A percentile compares a stretch with the other conserved stretches of the same genome.
Evolutionary conservation across 2,113 vertebrate species (phyloP).

Genomic region (Fregetta grallaria): DNA sequence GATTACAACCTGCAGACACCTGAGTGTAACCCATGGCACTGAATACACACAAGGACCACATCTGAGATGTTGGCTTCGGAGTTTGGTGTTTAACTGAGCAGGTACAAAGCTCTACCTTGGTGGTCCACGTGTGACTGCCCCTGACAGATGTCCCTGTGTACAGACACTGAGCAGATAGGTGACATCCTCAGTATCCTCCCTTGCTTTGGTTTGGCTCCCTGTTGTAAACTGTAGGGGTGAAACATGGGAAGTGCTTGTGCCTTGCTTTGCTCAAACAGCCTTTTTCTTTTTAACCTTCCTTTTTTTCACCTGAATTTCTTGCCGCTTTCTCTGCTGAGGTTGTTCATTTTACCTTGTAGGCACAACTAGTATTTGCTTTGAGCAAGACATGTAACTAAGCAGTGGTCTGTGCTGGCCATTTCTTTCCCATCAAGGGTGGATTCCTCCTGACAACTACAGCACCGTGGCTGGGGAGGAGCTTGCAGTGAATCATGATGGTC

Average conservation of each 20-base stretch:
- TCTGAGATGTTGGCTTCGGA: not conserved
- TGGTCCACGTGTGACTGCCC: not conserved
- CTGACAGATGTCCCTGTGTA: not conserved
- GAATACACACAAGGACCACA: not conserved
- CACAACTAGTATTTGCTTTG: not conserved
- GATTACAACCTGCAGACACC: not conserved
- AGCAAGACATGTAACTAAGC: not conserved
- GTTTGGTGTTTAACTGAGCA: not conserved
- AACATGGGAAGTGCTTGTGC: not conserved
- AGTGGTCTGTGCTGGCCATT: not conserved
- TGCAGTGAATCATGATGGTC: not conserved
- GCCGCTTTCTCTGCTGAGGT: not conserved
- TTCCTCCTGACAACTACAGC: not conserved
- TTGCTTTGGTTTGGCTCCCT: not conserved
- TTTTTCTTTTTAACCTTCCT: not conserved
- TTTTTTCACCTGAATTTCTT: not conserved
- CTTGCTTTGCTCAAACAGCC: not conserved
- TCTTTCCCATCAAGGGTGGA: not conserved
- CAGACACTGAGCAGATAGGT: not conserved
- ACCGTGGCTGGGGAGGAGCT: not conserved
- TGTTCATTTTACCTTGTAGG: not conserved
- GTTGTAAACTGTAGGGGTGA: not conserved
- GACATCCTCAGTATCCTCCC: not conserved
- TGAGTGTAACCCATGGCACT: not conserved
- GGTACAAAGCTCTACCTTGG: not conserved